A percentile compares a stretch with the other conserved stretches of the same genome.
Conservation (phyloP, 2,797 vertebrate genomes). For the Tragopan temminckii region DNA sequence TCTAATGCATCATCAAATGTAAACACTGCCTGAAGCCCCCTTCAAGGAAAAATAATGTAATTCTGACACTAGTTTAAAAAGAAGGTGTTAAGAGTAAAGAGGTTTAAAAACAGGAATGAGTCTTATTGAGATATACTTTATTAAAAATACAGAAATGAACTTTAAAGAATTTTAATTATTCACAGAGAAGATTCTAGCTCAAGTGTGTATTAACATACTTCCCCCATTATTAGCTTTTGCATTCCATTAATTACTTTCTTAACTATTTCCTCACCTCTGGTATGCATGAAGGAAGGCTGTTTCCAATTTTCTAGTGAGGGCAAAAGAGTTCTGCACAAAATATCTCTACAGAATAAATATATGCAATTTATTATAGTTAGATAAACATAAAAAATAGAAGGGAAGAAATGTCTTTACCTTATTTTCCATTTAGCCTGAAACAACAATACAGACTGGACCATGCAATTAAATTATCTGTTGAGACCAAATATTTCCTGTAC, state of each 20-base stretch:
- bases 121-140: conserved; percentile 45
- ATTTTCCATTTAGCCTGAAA: conserved; percentile 50
- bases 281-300: background rate
- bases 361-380: background rate
- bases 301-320: conserved; percentile 11
- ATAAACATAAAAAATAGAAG: background rate
- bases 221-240: conserved; percentile 73
- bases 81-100: background rate
- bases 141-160: conserved; percentile 71
- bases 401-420: background rate
- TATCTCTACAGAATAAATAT: background rate
- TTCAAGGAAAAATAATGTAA: background rate
- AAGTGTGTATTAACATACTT: conserved; percentile 79
- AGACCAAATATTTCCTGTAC: conserved; percentile 48
- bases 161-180: conserved; percentile 72
- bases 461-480: conserved; percentile 51
- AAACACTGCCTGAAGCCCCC: background rate
- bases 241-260: conserved; percentile 82
- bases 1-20: background rate
- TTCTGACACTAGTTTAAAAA: conserved; percentile 8
- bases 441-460: background rate
- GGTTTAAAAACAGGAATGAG: background rate
- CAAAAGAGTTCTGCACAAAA: background rate
- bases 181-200: conserved; percentile 75
- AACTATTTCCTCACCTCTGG: conserved; percentile 67